Evolutionary conservation across 2,113 vertebrate species (phyloP).

Genomic region (Cynoglossus semilaevis): DNA sequence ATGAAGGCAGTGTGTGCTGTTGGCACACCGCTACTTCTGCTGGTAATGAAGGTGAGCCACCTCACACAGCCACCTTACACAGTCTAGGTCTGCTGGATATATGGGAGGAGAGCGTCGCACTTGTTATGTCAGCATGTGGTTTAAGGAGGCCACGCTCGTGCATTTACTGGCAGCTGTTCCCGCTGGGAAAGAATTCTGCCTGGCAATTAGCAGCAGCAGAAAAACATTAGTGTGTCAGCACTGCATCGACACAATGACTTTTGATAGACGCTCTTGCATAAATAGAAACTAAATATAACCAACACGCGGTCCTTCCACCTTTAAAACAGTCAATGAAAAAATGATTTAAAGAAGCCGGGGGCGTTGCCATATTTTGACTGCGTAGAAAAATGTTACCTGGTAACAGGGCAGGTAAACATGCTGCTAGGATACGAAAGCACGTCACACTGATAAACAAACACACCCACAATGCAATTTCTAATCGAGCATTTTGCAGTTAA

Average conservation of each 20-base stretch:
- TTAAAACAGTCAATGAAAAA: constrained; percentile 58
- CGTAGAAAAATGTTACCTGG: constrained; percentile 63
- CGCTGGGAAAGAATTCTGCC: constrained; percentile 25
- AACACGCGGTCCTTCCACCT: constrained; percentile 49
- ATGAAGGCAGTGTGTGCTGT: background rate
- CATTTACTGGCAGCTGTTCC: background rate
- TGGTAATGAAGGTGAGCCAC: constrained; percentile 58
- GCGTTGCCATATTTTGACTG: constrained; percentile 63
- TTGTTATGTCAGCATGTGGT: constrained; percentile 72
- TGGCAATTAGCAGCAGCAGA: background rate
- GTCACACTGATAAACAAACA: constrained; percentile 46
- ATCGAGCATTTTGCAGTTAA: too few species aligned
- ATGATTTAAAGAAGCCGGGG: constrained; percentile 39
- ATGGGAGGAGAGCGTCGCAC: constrained; percentile 65
- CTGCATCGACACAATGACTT: background rate
- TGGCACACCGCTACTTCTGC: constrained; percentile 21
- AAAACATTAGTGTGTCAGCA: constrained; percentile 6
- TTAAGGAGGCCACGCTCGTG: constrained; percentile 68
- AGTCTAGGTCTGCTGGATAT: constrained; percentile 32
- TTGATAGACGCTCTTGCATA: fast-evolving
- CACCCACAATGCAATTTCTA: too few species aligned
- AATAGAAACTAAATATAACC: background rate
- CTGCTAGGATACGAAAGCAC: constrained; percentile 61
- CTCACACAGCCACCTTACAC: too few species aligned
- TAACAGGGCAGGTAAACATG: constrained; percentile 73